Evolutionary conservation across 1,140 invertebrate genomes (phyloP).

Genomic region (Drosophila rufa): DNA sequence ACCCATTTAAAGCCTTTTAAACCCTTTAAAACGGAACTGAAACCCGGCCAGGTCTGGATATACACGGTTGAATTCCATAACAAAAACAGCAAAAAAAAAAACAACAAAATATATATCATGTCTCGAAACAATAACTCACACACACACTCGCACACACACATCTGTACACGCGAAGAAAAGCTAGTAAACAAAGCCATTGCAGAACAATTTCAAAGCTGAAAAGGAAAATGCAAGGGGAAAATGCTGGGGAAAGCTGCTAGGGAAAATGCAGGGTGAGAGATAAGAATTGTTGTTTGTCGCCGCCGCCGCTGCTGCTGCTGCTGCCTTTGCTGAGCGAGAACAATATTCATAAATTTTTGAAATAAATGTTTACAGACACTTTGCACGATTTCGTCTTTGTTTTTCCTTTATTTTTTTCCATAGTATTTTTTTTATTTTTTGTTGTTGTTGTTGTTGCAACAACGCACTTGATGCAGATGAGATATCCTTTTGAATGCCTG

Average conservation of each 20-base stretch:
- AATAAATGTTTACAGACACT: conserved; percentile 76
- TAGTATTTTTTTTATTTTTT: not conserved
- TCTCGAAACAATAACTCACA: conserved; percentile 72
- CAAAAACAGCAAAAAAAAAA: conserved; percentile 13
- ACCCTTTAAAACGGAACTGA: conserved; percentile 6
- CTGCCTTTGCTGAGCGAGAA: conserved; percentile 29
- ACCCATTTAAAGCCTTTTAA: not conserved
- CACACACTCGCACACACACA: conserved; percentile 41
- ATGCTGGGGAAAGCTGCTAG: not conserved
- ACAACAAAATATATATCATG: conserved; percentile 47
- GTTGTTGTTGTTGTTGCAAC: conserved; percentile 22
- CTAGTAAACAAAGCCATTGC: conserved; percentile 53
- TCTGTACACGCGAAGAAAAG: conserved; percentile 38
- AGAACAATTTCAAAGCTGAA: conserved; percentile 58
- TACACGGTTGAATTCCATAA: conserved; percentile 33
- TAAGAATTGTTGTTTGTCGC: conserved; percentile 52
- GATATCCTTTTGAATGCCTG: conserved; percentile 16
- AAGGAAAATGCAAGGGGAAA: conserved; percentile 13
- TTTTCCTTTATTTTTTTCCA: conserved; percentile 3
- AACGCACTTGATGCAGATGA: conserved; percentile 59
- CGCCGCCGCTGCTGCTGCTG: not conserved
- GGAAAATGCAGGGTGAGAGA: not conserved
- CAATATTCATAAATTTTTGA: conserved; percentile 61
- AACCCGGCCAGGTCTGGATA: conserved; percentile 5
- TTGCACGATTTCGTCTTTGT: conserved; percentile 55